Conservation (phyloP, 2,888 invertebrate species). For the Coecobrya sp. region DNA sequence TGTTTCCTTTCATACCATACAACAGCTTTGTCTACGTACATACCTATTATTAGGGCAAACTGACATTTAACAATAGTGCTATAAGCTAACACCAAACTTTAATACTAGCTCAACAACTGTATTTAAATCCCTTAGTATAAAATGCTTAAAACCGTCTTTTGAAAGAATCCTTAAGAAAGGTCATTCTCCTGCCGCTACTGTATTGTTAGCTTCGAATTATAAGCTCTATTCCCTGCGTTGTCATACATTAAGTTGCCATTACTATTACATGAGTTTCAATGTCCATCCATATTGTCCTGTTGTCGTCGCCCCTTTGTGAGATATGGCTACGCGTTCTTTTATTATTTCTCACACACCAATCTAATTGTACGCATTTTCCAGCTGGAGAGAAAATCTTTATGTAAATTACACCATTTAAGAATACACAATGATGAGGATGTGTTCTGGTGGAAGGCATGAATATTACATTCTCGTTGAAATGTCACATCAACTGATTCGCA, state of each 20-base stretch:
- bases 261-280: conserved; percentile 26
- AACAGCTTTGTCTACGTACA: too few species aligned
- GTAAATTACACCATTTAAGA: conserved; percentile 61
- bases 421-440: conserved; percentile 28
- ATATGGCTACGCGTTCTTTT: background rate
- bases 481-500: conserved; percentile 46
- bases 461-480: conserved; percentile 61
- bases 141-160: background rate
- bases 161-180: background rate
- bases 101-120: background rate
- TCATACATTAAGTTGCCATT: conserved; percentile 33
- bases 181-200: background rate
- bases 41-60: too few species aligned
- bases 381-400: conserved; percentile 39
- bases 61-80: background rate
- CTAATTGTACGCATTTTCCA: conserved; percentile 27
- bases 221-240: background rate
- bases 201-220: background rate
- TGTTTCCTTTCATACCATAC: too few species aligned
- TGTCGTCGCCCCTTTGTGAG: background rate
- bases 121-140: background rate
- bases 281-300: background rate
- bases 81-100: too few species aligned
- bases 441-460: conserved; percentile 33
- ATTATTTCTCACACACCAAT: background rate